A percentile compares a stretch with the other conserved stretches of the same genome.
These are phyloP conservation scores for Cuniculus paca DNA, from an alignment of 2,797 vertebrate genomes.

Conservation along the genomic window DNA sequence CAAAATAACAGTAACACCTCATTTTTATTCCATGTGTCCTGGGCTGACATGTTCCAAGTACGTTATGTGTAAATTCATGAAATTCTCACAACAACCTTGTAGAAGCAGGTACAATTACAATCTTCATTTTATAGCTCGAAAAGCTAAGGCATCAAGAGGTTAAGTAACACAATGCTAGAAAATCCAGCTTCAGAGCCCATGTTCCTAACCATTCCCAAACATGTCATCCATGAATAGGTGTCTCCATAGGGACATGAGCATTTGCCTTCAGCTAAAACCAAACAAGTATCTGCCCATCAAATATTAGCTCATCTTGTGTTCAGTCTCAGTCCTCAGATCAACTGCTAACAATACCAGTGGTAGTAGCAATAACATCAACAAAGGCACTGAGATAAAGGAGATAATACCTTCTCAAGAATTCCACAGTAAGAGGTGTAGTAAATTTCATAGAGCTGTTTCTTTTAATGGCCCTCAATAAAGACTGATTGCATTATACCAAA, in stretches of 20 bases:
- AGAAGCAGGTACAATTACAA: slow-evolving; percentile 39
- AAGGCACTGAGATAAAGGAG: slow-evolving; percentile 47
- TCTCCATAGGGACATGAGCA: slow-evolving; percentile 9
- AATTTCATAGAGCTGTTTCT: slow-evolving; percentile 65
- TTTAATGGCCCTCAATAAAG: slow-evolving; percentile 69
- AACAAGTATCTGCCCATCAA: slow-evolving; percentile 38
- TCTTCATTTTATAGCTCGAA: slow-evolving; percentile 27
- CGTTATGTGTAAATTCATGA: neutral
- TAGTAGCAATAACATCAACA: neutral
- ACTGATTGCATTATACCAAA: slow-evolving; percentile 58
- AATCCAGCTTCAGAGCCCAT: slow-evolving; percentile 7
- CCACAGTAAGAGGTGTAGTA: neutral
- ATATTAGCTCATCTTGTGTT: slow-evolving; percentile 40
- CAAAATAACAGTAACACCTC: neutral
- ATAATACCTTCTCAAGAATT: slow-evolving; percentile 26
- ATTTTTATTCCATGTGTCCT: slow-evolving; percentile 2
- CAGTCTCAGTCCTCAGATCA: neutral
- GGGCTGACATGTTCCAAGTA: neutral
- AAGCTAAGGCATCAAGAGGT: slow-evolving; percentile 22
- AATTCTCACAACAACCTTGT: slow-evolving; percentile 47
- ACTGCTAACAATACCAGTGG: neutral
- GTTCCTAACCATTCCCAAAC: neutral
- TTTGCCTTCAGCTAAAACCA: neutral
- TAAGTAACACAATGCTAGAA: slow-evolving; percentile 32
- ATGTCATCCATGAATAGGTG: neutral